Evolutionary conservation across 2,797 vertebrate genomes (phyloP).

Genomic region (Furcifer pardalis): DNA sequence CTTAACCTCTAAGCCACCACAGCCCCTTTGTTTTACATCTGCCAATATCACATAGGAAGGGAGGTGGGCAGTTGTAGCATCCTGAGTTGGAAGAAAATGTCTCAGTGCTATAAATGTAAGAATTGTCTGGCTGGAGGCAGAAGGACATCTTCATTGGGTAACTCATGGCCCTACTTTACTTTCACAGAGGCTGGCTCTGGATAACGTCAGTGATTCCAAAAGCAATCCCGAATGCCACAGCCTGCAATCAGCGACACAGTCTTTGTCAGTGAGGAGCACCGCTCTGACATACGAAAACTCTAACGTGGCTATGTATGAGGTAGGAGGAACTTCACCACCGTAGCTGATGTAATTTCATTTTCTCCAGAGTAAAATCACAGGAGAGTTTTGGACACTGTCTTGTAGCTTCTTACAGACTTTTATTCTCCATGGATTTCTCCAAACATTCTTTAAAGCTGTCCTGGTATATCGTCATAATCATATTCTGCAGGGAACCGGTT

Average conservation of each 20-base stretch:
- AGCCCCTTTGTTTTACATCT: background rate
- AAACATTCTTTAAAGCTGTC: background rate
- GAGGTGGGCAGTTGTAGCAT: background rate
- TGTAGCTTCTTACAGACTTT: no score
- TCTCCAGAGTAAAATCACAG: no score
- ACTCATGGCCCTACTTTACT: constrained; percentile 24
- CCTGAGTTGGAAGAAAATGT: background rate
- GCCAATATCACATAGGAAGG: no score
- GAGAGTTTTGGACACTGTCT: no score
- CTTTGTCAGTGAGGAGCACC: constrained; percentile 83
- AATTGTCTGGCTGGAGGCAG: background rate
- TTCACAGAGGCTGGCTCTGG: constrained; percentile 87
- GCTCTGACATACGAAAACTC: constrained; percentile 84
- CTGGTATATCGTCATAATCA: no score
- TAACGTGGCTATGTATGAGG: constrained; percentile 89
- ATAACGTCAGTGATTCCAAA: constrained; percentile 83
- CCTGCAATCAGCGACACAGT: constrained; percentile 74
- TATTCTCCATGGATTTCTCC: background rate
- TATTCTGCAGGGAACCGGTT: no score
- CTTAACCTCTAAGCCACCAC: no score
- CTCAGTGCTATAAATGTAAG: background rate
- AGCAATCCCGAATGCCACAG: constrained; percentile 38
- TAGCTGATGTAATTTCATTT: no score
- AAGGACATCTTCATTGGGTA: background rate
- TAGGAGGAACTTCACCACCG: no score